Evolutionary conservation across 2,888 invertebrate genomes (phyloP).

Genomic region (Abrostola triplasia): DNA sequence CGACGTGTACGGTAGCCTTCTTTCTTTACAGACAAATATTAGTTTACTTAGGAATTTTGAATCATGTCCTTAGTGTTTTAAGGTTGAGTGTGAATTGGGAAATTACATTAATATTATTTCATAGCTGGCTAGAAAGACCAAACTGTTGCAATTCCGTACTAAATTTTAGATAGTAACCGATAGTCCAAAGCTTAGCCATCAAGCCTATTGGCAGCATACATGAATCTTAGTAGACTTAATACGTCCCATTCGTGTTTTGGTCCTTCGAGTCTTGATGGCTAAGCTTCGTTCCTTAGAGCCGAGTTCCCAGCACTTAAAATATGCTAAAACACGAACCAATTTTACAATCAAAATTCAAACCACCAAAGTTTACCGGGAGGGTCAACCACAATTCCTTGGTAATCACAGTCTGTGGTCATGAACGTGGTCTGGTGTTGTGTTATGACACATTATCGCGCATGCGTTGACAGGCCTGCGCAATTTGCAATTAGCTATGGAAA

Average conservation of each 20-base stretch:
- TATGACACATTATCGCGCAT: constrained; percentile 85
- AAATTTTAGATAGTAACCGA: background rate
- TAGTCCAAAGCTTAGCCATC: too few relatives aligned
- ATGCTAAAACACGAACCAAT: constrained; percentile 2
- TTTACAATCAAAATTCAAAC: constrained; percentile 34
- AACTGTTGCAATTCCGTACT: background rate
- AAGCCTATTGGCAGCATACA: background rate
- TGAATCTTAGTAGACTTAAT: background rate
- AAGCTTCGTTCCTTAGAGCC: too few relatives aligned
- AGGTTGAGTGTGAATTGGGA: too few relatives aligned
- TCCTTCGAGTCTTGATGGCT: too few relatives aligned
- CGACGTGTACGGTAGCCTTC: constrained; percentile 27
- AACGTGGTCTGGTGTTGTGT: constrained; percentile 63
- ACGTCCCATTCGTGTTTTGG: background rate
- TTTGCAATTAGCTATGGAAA: constrained; percentile 87
- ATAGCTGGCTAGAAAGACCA: background rate
- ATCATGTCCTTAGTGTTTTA: too few relatives aligned
- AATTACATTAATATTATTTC: too few relatives aligned
- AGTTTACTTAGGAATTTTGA: too few relatives aligned
- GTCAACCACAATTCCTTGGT: constrained; percentile 60
- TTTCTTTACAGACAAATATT: constrained; percentile 18
- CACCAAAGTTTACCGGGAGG: constrained; percentile 43
- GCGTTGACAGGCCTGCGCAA: constrained; percentile 83
- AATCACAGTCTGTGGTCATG: constrained; percentile 63
- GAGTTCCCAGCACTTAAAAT: background rate